Conservation (phyloP, 2,797 vertebrate species). For the Periophthalmus magnuspinnatus region DNA sequence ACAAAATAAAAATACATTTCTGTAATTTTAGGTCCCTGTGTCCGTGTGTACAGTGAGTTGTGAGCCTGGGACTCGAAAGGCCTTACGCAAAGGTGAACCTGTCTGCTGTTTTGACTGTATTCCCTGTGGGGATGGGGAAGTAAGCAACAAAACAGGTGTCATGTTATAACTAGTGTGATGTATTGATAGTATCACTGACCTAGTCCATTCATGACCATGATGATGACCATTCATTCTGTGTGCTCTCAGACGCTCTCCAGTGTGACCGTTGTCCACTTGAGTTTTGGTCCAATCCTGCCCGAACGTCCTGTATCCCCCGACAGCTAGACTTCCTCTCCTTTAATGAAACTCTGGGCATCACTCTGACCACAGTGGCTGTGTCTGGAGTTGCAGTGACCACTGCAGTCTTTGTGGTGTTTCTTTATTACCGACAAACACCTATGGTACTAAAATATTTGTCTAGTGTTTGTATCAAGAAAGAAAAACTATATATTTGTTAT, state of each 20-base stretch:
- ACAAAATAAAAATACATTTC: no score
- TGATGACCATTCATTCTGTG: neutral
- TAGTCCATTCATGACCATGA: neutral
- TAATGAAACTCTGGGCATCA: conserved; percentile 72
- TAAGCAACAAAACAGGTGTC: conserved; percentile 74
- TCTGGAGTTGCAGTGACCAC: conserved; percentile 63
- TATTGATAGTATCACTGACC: neutral
- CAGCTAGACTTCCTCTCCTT: conserved; percentile 76
- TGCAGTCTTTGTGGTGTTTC: conserved; percentile 70
- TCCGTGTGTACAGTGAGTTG: conserved; percentile 78
- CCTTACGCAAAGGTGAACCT: conserved; percentile 63
- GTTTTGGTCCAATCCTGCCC: conserved; percentile 70
- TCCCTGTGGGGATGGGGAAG: conserved; percentile 71
- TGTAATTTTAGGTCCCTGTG: conserved; percentile 33
- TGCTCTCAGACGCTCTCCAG: conserved; percentile 58
- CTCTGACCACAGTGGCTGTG: conserved; percentile 64
- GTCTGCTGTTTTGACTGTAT: conserved; percentile 81
- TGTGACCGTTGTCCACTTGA: conserved; percentile 73
- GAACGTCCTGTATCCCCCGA: conserved; percentile 64
- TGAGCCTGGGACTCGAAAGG: conserved; percentile 68
- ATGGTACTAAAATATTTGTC: conserved; percentile 48
- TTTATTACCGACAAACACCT: conserved; percentile 70
- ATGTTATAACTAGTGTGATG: neutral
- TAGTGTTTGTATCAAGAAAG: neutral
- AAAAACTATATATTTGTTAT: neutral